Base-by-base conservation (phyloP, 2,888 invertebrate species). In the Myathropa florea region DNA sequence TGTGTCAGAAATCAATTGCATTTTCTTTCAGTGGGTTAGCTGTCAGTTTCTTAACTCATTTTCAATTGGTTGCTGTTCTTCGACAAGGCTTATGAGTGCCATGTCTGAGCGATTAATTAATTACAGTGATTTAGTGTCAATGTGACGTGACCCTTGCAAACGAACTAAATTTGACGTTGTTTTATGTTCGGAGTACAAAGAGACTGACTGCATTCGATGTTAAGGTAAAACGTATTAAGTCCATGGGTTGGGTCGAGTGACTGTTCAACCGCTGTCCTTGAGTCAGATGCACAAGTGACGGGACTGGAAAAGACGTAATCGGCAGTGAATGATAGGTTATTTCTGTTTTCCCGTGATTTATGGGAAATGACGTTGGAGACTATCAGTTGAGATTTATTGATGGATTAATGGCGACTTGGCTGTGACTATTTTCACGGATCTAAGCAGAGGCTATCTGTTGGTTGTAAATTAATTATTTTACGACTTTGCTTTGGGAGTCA, bases 1-100 rank as follows among this genome's bases (percentile, higher is more conserved):
- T 71, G 30, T 78, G 55, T 64, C 63, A 64, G 70, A 64, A 83
- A 75, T 64, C 75, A 55, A 84, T 75, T 79, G 79, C 79, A 83
- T 71, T 84, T 84, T 71, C 81, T 76, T 76, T 76, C 67, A 84
- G 76, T 81, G 71, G 81, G 76, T 81, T 75, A 60, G 61, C 18
- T 21, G 36, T 78, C 26, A 7, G 55, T 55, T 70, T 76, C 21
- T 68, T 59, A 57, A 57, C 55, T 77, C 65, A 36, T 28, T 60
- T 30, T 26, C 12, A 57, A 26, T 18, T 39, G 46, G 46, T 7
- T 46, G 46, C 46, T 67, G 67, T 78, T 83, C 78, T 72, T 78
- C 46, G 78, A 60, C 24, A 36, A 33, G 61, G 14, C 24, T 72
- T 83, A 67, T 61, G 67, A 72, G 3, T 59, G 78, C 14, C 67